Evolutionary conservation across 2,797 vertebrate genomes (phyloP).

Genomic region (Eupleurogrammus muticus): DNA sequence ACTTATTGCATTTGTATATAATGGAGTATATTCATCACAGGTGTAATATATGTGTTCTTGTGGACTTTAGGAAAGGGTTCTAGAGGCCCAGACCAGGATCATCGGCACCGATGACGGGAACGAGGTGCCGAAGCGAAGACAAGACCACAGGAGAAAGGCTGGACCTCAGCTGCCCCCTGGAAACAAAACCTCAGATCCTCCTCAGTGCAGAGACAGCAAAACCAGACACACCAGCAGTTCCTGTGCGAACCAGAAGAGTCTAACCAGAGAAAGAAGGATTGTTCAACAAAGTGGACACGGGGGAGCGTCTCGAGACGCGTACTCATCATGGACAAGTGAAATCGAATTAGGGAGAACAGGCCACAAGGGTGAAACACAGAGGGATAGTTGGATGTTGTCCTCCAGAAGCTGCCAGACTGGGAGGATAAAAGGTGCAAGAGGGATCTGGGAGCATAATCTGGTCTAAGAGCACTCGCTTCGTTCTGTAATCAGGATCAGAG

Average conservation of each 20-base stretch:
- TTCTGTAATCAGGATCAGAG: slow-evolving; percentile 83
- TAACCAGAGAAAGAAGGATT: slow-evolving; percentile 9
- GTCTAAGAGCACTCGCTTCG: slow-evolving; percentile 17
- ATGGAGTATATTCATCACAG: neutral
- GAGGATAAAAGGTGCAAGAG: slow-evolving; percentile 22
- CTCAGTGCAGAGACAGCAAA: slow-evolving; percentile 12
- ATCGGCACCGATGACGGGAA: slow-evolving; percentile 40
- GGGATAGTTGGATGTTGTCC: slow-evolving; percentile 14
- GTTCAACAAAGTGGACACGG: slow-evolving; percentile 4
- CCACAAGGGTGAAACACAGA: neutral
- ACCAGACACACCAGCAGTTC: neutral
- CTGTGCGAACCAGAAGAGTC: neutral
- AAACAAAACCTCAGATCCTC: slow-evolving; percentile 34
- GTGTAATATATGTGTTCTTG: neutral
- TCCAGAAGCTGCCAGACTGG: slow-evolving; percentile 18
- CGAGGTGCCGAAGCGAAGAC: slow-evolving; percentile 67
- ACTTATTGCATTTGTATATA: too few species aligned
- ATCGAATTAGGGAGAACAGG: slow-evolving; percentile 18
- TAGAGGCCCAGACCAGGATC: slow-evolving; percentile 61
- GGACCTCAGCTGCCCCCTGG: slow-evolving; percentile 51
- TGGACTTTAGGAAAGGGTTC: slow-evolving; percentile 57
- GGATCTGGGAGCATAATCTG: slow-evolving; percentile 32
- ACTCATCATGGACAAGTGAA: slow-evolving; percentile 42
- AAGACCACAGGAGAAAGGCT: slow-evolving; percentile 78
- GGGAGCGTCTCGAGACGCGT: slow-evolving; percentile 3